Evolutionary conservation across 2,888 invertebrate genomes (phyloP).

Genomic region (Hoplodrina blanda): DNA sequence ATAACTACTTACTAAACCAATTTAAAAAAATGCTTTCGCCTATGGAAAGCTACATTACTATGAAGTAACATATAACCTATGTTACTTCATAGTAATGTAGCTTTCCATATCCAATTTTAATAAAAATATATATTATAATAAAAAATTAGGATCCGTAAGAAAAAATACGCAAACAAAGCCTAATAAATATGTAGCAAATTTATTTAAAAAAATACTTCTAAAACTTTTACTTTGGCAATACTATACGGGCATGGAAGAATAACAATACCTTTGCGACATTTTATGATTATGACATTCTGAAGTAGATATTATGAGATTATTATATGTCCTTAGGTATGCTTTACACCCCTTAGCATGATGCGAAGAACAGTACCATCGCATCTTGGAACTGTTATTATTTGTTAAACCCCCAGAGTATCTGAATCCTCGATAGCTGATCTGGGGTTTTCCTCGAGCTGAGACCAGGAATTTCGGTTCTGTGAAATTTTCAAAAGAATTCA

Average conservation of each 20-base stretch:
- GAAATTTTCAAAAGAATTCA: neutral
- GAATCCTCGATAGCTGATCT: slow-evolving; percentile 34
- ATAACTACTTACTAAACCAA: no score
- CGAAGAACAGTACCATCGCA: slow-evolving; percentile 62
- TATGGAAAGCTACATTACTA: no score
- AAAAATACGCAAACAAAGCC: no score
- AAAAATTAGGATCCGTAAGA: no score
- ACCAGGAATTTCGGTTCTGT: slow-evolving; percentile 37
- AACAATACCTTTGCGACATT: slow-evolving; percentile 27
- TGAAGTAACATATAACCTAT: no score
- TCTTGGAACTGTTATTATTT: slow-evolving; percentile 26
- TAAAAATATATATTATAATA: no score
- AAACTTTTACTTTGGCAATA: no score
- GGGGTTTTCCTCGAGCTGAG: slow-evolving; percentile 42
- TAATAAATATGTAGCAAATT: no score
- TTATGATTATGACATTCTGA: slow-evolving; percentile 54
- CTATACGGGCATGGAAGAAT: neutral
- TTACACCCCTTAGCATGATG: slow-evolving; percentile 65
- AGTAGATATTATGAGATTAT: slow-evolving; percentile 17
- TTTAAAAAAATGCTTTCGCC: no score
- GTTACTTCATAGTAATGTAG: no score
- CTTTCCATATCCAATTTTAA: no score
- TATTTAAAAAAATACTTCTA: no score
- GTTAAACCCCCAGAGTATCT: slow-evolving; percentile 32
- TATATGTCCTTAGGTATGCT: slow-evolving; percentile 64